phyloP scores from a whole-genome alignment of 2,113 vertebrate genomes.

The Aegithalos caudatus region DNA sequence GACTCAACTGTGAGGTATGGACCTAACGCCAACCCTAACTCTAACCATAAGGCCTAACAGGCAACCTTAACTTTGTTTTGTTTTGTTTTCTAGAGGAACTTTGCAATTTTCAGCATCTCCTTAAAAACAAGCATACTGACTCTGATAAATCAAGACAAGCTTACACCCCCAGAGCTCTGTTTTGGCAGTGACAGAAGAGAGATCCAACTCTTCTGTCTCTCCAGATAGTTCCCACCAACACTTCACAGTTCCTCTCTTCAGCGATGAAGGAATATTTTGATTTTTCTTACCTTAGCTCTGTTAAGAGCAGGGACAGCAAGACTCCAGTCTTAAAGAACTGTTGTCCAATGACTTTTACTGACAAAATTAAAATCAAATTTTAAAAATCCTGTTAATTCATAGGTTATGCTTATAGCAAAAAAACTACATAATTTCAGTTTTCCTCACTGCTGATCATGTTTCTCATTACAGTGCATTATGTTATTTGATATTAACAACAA shows the following conservation, averaged over 20 bases:
- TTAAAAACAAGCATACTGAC: not conserved
- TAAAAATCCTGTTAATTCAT: not conserved
- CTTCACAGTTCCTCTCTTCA: not conserved
- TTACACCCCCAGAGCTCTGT: not conserved
- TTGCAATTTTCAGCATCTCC: not conserved
- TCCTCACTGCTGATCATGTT: not conserved
- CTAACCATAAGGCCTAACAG: not conserved
- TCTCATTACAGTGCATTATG: not conserved
- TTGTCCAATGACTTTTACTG: not conserved
- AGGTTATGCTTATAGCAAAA: not conserved
- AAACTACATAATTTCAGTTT: not conserved
- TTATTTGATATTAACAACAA: not conserved
- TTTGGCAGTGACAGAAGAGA: not conserved
- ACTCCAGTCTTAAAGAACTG: not conserved
- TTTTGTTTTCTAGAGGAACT: not conserved
- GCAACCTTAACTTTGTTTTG: not conserved
- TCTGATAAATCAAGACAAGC: not conserved
- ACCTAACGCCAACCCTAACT: fast-evolving
- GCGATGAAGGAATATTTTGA: not conserved
- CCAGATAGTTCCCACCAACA: not conserved
- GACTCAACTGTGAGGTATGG: fast-evolving
- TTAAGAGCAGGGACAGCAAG: not conserved
- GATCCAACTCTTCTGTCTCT: not conserved
- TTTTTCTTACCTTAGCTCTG: not conserved
- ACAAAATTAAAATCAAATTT: not conserved